Conservation (phyloP, 2,797 vertebrate species). For the Bucorvus abyssinicus region DNA sequence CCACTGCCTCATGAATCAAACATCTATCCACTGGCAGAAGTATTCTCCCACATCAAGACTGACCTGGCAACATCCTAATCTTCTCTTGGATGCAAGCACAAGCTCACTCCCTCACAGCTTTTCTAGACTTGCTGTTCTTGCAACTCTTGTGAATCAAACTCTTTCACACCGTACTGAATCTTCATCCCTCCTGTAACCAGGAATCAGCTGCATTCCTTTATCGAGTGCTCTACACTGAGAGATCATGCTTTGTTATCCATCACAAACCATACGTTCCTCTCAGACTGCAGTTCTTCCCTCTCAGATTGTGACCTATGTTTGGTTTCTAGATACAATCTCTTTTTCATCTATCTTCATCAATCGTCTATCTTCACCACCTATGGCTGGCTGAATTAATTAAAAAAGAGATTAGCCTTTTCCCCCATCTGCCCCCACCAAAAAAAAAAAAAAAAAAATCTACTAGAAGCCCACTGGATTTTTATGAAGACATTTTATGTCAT, state of each 20-base stretch:
- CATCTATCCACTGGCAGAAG: not conserved
- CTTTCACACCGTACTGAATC: not conserved
- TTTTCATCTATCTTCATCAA: not conserved
- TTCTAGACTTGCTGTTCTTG: not conserved
- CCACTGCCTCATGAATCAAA: not conserved
- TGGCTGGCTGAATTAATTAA: not conserved
- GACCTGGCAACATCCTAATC: not conserved
- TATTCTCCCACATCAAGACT: not conserved
- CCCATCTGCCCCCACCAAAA: not conserved
- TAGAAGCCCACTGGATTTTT: not conserved
- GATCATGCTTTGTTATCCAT: not conserved
- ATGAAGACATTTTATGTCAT: not conserved
- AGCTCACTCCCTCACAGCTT: not conserved
- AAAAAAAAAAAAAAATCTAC: not conserved
- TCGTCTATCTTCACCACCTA: not conserved
- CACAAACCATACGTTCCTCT: not conserved
- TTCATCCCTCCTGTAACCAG: not conserved
- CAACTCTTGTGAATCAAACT: not conserved
- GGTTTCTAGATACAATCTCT: not conserved
- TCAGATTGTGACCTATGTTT: not conserved
- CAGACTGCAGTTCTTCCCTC: not conserved
- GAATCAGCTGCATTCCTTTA: not conserved
- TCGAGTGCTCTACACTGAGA: fast-evolving
- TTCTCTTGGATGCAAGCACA: not conserved
- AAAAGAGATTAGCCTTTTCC: not conserved